Conservation (phyloP, 2,797 vertebrate genomes). For the Anisognathus igniventris region DNA sequence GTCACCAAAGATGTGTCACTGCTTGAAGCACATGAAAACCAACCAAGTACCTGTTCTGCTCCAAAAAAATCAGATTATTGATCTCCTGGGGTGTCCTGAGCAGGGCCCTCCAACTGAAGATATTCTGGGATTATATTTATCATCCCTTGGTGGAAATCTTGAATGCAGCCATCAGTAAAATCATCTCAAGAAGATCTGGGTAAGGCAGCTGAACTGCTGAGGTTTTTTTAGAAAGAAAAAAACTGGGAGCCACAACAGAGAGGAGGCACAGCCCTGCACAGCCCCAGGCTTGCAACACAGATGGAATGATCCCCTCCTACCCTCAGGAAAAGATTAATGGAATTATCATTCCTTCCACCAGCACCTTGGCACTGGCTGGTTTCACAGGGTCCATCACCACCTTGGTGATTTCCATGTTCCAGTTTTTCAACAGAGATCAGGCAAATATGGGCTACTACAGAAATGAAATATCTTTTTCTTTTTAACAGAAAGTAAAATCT, state of each 20-base stretch:
- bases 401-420: rapidly evolving
- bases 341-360: background rate
- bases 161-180: background rate
- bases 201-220: background rate
- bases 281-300: background rate
- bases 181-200: background rate
- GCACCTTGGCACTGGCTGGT: background rate
- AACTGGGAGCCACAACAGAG: background rate
- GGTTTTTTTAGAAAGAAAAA: background rate
- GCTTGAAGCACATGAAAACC: rapidly evolving
- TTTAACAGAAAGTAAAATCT: background rate
- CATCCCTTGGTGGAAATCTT: background rate
- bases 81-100: background rate
- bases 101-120: background rate
- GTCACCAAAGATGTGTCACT: background rate
- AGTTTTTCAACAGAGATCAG: background rate
- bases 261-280: background rate
- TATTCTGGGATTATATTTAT: background rate
- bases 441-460: background rate
- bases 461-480: background rate
- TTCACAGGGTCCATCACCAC: rapidly evolving
- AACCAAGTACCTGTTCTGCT: background rate
- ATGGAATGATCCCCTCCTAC: background rate
- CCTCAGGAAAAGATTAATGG: background rate
- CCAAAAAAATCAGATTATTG: background rate